Evolutionary conservation across 1,140 invertebrate genomes (phyloP).

Genomic region (Leucophenga varia): DNA sequence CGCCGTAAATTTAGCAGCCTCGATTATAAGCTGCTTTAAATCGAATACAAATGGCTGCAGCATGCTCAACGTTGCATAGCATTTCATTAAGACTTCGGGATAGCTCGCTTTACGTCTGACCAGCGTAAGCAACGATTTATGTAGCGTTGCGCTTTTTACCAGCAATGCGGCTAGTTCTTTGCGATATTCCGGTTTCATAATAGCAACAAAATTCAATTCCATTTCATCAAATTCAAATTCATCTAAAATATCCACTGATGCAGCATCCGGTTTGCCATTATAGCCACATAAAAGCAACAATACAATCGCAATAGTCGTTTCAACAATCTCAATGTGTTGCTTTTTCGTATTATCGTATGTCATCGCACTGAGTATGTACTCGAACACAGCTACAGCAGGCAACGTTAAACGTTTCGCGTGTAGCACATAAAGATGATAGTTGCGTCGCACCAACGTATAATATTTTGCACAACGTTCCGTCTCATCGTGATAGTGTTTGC

Average conservation of each 20-base stretch:
- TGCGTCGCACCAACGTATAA: slow-evolving; percentile 8
- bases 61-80: slow-evolving; percentile 20
- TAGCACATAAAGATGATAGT: slow-evolving; percentile 25
- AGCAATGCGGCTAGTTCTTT: not conserved
- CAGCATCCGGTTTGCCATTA: not conserved
- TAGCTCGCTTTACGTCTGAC: slow-evolving; percentile 12
- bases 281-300: slow-evolving; percentile 16
- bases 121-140: slow-evolving; percentile 7
- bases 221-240: slow-evolving; percentile 24
- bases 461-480: slow-evolving; percentile 14
- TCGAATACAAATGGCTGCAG: slow-evolving; percentile 11
- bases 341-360: slow-evolving; percentile 13
- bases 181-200: not conserved
- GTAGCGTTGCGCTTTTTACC: not conserved
- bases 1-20: slow-evolving; percentile 1
- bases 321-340: slow-evolving; percentile 15
- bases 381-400: not conserved
- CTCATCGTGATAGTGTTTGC: not conserved
- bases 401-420: slow-evolving; percentile 26
- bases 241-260: slow-evolving; percentile 9
- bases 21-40: slow-evolving; percentile 13
- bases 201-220: slow-evolving; percentile 2
- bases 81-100: slow-evolving; percentile 17
- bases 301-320: slow-evolving; percentile 16
- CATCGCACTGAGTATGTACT: slow-evolving; percentile 20